Percentiles rank a stretch among this genome's conserved stretches.
phyloP scores from a whole-genome alignment of 2,888 invertebrate species.

The Anthrax anthrax region DNA sequence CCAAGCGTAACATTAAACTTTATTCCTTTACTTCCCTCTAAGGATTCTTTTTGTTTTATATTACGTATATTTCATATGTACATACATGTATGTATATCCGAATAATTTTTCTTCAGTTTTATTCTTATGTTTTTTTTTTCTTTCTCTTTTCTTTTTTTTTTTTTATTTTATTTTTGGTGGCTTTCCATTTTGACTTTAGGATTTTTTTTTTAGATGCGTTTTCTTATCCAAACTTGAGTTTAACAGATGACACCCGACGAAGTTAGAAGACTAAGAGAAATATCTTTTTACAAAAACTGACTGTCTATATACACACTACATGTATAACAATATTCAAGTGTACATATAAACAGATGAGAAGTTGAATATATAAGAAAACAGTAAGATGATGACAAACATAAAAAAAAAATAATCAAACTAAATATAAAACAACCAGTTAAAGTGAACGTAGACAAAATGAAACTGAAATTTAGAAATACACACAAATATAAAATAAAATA shows the following conservation, averaged over 20 bases:
- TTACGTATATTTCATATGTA: background rate
- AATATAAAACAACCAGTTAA: constrained; percentile 2
- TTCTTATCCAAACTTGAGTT: constrained; percentile 7
- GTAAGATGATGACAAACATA: background rate
- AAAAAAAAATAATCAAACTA: background rate
- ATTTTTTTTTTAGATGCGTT: constrained; percentile 3
- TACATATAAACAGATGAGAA: background rate
- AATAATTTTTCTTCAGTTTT: no score
- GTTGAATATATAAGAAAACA: background rate
- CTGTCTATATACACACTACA: background rate
- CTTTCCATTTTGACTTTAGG: background rate
- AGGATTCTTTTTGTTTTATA: constrained; percentile 3
- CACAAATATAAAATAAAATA: no score
- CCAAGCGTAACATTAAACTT: constrained; percentile 13
- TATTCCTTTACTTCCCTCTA: constrained; percentile 2
- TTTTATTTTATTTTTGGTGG: no score
- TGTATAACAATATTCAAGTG: no score
- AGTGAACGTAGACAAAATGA: constrained; percentile 3
- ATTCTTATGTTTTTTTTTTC: no score
- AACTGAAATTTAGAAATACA: background rate
- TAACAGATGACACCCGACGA: constrained; percentile 7
- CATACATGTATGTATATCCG: no score
- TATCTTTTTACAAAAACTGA: background rate
- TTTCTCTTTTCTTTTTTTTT: background rate
- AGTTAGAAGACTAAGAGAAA: constrained; percentile 1